Percentiles rank a stretch among this genome's conserved stretches.
Evolutionary conservation across 53 echinoderm and acorn worm genomes (phyloP).

Genomic region (Holothuria leucospilota): DNA sequence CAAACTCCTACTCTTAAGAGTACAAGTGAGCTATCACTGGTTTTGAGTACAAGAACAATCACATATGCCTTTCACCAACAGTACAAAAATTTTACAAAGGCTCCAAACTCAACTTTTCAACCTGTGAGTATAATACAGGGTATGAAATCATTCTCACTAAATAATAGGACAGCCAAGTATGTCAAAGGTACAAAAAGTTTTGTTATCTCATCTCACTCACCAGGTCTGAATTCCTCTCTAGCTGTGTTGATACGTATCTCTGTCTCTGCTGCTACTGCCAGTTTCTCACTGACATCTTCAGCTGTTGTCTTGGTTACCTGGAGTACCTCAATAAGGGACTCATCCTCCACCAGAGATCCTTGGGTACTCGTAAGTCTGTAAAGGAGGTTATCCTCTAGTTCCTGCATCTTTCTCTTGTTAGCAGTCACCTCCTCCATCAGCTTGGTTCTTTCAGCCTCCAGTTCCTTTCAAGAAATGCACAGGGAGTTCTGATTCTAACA

Average conservation of each 20-base stretch:
- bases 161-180: too few relatives aligned
- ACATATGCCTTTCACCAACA: too few relatives aligned
- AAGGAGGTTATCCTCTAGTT: conserved; percentile 94
- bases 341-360: conserved; percentile 98
- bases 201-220: conserved; percentile 61
- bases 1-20: too few relatives aligned
- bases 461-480: conserved; percentile 62
- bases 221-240: conserved; percentile 97
- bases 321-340: conserved; percentile 97
- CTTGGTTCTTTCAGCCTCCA: conserved; percentile 94
- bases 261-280: conserved; percentile 93
- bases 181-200: too few relatives aligned
- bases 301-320: conserved; percentile 95
- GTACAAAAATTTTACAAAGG: too few relatives aligned
- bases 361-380: conserved; percentile 95
- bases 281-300: conserved; percentile 99
- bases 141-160: too few relatives aligned
- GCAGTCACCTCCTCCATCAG: conserved; percentile 99
- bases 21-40: too few relatives aligned
- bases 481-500: background rate
- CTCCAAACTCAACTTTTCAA: too few relatives aligned
- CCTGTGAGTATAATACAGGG: too few relatives aligned
- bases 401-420: conserved; percentile 99
- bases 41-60: too few relatives aligned
- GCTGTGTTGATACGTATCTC: conserved; percentile 97